Base-by-base conservation (phyloP, 2,113 vertebrate species). In the Oostethus manadensis region DNA sequence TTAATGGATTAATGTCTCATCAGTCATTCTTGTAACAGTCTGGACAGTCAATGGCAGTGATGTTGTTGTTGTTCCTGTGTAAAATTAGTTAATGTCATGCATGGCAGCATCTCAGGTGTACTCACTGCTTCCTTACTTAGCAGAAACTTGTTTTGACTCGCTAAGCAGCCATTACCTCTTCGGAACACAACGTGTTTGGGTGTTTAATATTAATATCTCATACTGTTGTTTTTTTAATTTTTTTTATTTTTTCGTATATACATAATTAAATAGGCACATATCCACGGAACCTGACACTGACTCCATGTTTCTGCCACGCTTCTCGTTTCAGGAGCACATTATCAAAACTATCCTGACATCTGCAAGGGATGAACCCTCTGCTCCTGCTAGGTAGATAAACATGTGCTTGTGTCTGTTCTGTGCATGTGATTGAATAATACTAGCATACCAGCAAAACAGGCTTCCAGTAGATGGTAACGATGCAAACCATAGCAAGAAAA, bases 311-410 rank as follows among this genome's bases (percentile, higher is more conserved):
- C n/a, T 80, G 9, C 61, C 50, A 2, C 61, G 33, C 3, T 62
- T 40, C 74, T 17, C 77, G 8, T 86, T 92, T 78, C 76, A 98
- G 97, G 97, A 99, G 70, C 90, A 97, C 70, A 93, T 95, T 70
- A 91, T 99, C 69, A 99, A 97, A 91, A 95, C 94, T 61, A 93
- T 98, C 60, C 86, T 99, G 85, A 93, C 89, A 51, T 96, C 96
- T 8, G 95, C 96, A 71, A 93, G 89, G 83, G 95, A 98, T 45
- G 96, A 99, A 26, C 97, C 95, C 3, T 99, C 96, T 58, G 94
- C 95, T 71, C 95, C 95, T 75, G 97, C 97, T 60, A 88, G 97
- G 97, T 97, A 92, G 45, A 55, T 20, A 42, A 18, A n/a, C 23
- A 29, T 15, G 14, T 26, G 29, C 29, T 18, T 38, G n/a, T 55